Conservation (phyloP, 2,113 vertebrate species). For the Sinocyclocheilus anshuiensis region DNA sequence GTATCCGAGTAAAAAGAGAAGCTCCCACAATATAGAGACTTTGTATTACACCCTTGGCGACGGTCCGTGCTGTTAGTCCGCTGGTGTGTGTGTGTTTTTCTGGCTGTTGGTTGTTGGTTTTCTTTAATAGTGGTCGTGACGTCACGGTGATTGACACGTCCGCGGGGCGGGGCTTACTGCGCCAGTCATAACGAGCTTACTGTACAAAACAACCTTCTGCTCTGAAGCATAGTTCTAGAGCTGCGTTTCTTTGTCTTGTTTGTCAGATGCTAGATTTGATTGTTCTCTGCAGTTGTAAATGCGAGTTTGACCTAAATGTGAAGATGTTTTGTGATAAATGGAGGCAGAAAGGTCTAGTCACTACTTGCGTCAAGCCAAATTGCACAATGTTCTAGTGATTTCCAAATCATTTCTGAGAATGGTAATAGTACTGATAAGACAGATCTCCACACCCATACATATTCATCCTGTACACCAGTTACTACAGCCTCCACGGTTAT, state of each 20-base stretch:
- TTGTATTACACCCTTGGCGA: background rate
- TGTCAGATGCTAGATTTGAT: background rate
- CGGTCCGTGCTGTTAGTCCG: constrained; percentile 38
- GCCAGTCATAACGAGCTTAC: background rate
- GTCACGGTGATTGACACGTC: constrained; percentile 60
- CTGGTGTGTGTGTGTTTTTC: constrained; percentile 25
- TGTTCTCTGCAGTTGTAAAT: too few species aligned
- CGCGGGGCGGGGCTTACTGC: background rate
- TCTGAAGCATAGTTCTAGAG: background rate
- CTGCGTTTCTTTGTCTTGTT: background rate
- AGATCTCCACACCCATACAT: background rate
- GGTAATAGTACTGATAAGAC: background rate
- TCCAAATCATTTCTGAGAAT: background rate
- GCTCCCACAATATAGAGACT: constrained; percentile 31
- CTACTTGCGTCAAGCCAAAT: background rate
- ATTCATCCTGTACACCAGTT: background rate
- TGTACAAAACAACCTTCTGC: constrained; percentile 38
- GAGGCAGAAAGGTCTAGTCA: background rate
- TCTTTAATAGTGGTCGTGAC: constrained; percentile 57
- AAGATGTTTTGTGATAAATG: background rate
- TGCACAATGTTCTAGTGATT: background rate
- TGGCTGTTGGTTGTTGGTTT: constrained; percentile 59
- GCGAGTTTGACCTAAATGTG: background rate
- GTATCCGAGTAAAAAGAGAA: constrained; percentile 40
- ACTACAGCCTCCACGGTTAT: background rate